A percentile compares a stretch with the other conserved stretches of the same genome.
Evolutionary conservation across 2,888 invertebrate species (phyloP).

Genomic region (Cryptocephalus moraei): DNA sequence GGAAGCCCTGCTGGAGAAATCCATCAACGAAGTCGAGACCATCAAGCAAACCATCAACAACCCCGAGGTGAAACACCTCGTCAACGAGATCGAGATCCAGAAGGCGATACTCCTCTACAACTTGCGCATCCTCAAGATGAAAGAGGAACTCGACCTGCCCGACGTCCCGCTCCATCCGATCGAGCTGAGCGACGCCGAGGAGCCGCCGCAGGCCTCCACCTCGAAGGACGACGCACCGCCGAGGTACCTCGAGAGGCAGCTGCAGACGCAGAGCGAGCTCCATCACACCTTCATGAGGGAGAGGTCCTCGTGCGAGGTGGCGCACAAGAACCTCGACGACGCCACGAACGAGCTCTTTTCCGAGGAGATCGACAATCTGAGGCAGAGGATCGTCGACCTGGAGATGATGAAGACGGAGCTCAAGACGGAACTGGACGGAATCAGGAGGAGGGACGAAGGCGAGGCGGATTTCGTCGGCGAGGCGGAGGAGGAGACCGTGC

Average conservation of each 20-base stretch:
- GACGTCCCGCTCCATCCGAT: not conserved
- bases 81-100: slow-evolving; percentile 19
- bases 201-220: not conserved
- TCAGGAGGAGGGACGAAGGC: slow-evolving; percentile 10
- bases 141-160: slow-evolving; percentile 1
- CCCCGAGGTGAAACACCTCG: slow-evolving; percentile 14
- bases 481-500: slow-evolving; percentile 3
- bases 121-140: slow-evolving; percentile 10
- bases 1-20: slow-evolving; percentile 11
- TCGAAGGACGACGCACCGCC: not conserved
- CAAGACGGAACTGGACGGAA: slow-evolving; percentile 10
- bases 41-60: slow-evolving; percentile 13
- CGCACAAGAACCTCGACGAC: slow-evolving; percentile 12
- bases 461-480: slow-evolving; percentile 7
- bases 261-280: slow-evolving; percentile 10
- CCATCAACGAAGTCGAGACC: slow-evolving; percentile 13
- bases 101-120: slow-evolving; percentile 18
- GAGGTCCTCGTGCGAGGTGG: slow-evolving; percentile 9
- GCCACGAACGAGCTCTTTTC: slow-evolving; percentile 19
- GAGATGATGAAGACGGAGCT: slow-evolving; percentile 19
- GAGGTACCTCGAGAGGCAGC: slow-evolving; percentile 6
- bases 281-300: slow-evolving; percentile 15
- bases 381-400: slow-evolving; percentile 17
- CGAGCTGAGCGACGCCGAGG: not conserved
- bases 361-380: slow-evolving; percentile 15